Evolutionary conservation across 2,113 vertebrate genomes (phyloP), one percentile per base, ranked within the genome.

Genomic region (Esox niger): DNA sequence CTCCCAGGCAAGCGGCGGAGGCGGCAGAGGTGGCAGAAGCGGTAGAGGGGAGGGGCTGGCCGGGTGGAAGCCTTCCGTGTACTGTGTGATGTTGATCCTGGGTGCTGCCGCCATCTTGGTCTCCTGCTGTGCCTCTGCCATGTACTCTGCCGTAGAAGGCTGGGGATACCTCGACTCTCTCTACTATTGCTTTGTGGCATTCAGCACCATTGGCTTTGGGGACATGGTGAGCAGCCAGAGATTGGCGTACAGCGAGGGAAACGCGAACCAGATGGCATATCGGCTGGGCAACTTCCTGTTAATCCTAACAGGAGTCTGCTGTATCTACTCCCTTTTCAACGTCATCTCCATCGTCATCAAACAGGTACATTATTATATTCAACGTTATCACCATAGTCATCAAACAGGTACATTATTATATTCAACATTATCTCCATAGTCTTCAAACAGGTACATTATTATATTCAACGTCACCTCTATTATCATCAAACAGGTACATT

Each of bases 131-230:
- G 97, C 97, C 25, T 98, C 97, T 0, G 91, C 95, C 70, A 95
- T 99, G 94, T 98, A 95, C 84, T 91, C 94, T 0, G 89, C 93
- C 0, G 86, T 94, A 0, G 97, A 98, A 81, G 97, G 94, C 23
- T 99, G 97, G 97, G 91, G 88, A 82, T 99, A 96, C 83, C 89
- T 98, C 21, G 97, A 99, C 84, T 98, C 97, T 0, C 92, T 99
- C 54, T 99, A 98, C 86, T 99, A 97, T 84, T 99, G 97, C 83
- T 99, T 99, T 0, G 96, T 98, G 87, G 94, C 97, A 66, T 99
- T 99, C 85, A 98, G 97, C 85, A 98, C 97, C 77, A 98, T 99
- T 0, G 97, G 97, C 26, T 98, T 98, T 0, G 97, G 97, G 32
- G 97, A 99, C 80, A 94, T 99, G 76, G 97, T 99, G 70, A 98